phyloP scores from a whole-genome alignment of 1,140 invertebrate genomes.

The Dendroctonus valens region DNA sequence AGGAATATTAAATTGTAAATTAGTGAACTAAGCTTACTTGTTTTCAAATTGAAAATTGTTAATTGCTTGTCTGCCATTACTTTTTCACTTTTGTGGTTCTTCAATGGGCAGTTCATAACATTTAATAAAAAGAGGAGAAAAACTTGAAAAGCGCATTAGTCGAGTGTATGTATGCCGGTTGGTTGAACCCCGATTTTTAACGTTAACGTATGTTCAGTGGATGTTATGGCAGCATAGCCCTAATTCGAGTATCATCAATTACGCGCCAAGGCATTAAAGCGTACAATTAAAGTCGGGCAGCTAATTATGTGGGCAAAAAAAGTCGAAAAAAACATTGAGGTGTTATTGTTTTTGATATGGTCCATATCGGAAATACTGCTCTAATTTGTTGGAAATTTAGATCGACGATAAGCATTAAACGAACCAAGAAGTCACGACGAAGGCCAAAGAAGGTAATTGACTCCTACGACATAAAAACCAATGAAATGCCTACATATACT shows the following conservation, averaged over 20 bases:
- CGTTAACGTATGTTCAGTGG: no score
- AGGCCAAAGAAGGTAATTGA: constrained; percentile 16
- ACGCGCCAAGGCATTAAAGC: constrained; percentile 12
- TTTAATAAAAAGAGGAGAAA: no score
- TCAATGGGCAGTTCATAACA: no score
- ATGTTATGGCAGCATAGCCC: neutral
- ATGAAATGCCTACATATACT: constrained; percentile 20
- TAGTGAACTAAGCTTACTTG: no score
- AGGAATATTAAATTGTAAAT: no score
- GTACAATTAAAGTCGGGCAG: constrained; percentile 6
- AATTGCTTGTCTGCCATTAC: no score
- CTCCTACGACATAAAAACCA: constrained; percentile 21
- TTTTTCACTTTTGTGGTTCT: no score
- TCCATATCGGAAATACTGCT: constrained; percentile 15
- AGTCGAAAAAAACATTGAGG: neutral
- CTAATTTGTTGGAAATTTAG: constrained; percentile 16
- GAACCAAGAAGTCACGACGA: constrained; percentile 11
- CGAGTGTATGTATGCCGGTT: no score
- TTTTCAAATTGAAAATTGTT: no score
- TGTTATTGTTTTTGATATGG: constrained; percentile 9
- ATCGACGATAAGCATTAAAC: constrained; percentile 13
- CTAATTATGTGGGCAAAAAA: constrained; percentile 3
- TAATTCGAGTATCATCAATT: constrained; percentile 14
- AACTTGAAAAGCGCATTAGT: no score
- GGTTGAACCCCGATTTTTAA: no score